Base-by-base conservation (phyloP, 2,797 vertebrate species). In the Peromyscus attwateri region DNA sequence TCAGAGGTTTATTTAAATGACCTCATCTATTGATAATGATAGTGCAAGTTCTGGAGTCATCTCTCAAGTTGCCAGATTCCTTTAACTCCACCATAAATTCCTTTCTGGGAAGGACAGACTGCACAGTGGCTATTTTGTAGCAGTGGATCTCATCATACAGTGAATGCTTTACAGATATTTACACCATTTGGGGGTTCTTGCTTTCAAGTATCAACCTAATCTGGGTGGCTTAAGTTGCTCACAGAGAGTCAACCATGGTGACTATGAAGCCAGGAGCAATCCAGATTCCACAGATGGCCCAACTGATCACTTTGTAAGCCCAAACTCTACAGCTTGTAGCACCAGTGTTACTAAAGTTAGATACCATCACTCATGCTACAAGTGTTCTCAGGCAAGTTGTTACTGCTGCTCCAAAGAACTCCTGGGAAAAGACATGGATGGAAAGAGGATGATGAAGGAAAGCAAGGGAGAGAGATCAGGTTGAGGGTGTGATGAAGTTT, bases 1-100 rank as follows among this genome's bases (percentile, higher is more conserved):
- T 87, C 73, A 73, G 64, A 84, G 71, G 77, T 85, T 90, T 57
- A 85, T 25, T 52, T 27, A 73, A 85, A 87, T 95, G 85, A 87
- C 25, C 73, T 64, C 11, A 43, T 73, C 49, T 79, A 71, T 85
- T 29, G 17, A 64, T 80, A 49, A 62, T 87, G 73, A 71, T 11
- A 70, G 12, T 10, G 13, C 29, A 73, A 55, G 29, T 71, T 64
- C 29, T 80, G 4, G 55, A 49, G 66, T 71, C 60, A 71, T n/a
- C 71, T n/a, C 40, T 71, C 60, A 43, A 79, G 80, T 21, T 93
- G 62, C 60, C 16, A 25, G 64, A 80, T 52, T 79, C 40, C 2
- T 49, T 46, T n/a, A 90, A n/a, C 43, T 73, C 80, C 66, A 55
- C n/a, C 62, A 17, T 16, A 7, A n/a, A n/a, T 62, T n/a, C 31